Conservation (phyloP, 2,888 invertebrate genomes). For the Teleiodes luculella region DNA sequence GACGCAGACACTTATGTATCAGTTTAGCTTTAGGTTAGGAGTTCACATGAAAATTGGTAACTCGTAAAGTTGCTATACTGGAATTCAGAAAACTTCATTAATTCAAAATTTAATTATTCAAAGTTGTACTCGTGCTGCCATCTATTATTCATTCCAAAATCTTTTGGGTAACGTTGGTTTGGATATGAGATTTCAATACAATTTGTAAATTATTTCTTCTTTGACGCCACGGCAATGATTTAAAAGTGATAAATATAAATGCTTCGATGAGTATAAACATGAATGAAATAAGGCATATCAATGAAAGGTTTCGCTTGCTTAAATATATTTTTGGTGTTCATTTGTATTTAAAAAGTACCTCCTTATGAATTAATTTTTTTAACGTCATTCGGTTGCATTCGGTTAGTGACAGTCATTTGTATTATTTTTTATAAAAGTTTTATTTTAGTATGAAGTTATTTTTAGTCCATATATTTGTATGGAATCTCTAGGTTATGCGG, state of each 20-base stretch:
- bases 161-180: not conserved
- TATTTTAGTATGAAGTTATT: constrained; percentile 3
- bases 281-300: too few relatives aligned
- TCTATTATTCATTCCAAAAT: not conserved
- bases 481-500: constrained; percentile 11
- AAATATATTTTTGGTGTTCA: not conserved
- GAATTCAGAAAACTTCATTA: too few relatives aligned
- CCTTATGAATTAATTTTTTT: too few relatives aligned
- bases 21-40: too few relatives aligned
- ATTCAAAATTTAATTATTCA: too few relatives aligned
- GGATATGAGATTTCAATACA: not conserved
- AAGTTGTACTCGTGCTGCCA: not conserved
- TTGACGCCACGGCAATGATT: not conserved
- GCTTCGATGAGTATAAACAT: not conserved
- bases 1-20: too few relatives aligned
- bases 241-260: not conserved
- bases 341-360: too few relatives aligned
- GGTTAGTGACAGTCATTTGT: constrained; percentile 14
- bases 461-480: constrained; percentile 7
- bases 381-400: not conserved
- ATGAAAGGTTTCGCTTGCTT: too few relatives aligned
- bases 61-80: too few relatives aligned
- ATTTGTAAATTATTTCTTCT: not conserved
- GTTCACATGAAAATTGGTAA: too few relatives aligned
- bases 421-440: constrained; percentile 1